Conservation (phyloP, 2,797 vertebrate genomes). For the Chrysocyon brachyurus region DNA sequence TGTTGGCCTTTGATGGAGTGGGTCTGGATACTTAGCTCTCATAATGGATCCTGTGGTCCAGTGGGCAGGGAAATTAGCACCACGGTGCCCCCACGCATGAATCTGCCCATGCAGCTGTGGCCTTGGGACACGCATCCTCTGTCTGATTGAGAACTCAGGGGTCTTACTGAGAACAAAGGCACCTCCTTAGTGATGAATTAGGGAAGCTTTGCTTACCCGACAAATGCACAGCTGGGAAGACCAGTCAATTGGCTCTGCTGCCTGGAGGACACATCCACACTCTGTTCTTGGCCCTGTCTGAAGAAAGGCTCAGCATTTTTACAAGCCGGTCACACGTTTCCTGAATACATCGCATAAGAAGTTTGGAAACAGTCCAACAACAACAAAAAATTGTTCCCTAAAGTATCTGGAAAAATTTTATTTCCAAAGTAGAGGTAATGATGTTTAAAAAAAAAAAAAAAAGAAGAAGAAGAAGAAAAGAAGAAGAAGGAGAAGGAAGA, state of each 20-base stretch:
- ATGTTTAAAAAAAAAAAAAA: background rate
- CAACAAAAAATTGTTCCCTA: background rate
- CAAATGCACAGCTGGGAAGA: background rate
- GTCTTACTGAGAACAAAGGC: background rate
- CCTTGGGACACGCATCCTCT: background rate
- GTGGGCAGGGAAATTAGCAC: background rate
- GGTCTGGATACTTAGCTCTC: background rate
- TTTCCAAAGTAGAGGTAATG: background rate
- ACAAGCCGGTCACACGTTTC: too few species aligned
- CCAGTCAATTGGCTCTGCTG: rapidly evolving
- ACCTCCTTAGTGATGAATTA: background rate
- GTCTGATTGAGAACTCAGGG: background rate
- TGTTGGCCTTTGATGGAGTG: background rate
- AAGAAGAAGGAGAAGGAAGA: background rate
- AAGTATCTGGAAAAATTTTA: background rate
- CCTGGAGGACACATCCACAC: too few species aligned
- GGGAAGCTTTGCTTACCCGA: background rate
- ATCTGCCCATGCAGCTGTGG: background rate
- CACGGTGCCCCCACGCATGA: background rate
- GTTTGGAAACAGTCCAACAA: background rate
- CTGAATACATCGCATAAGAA: background rate
- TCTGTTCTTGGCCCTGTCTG: background rate
- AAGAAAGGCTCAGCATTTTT: background rate
- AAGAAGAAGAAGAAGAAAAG: too few species aligned
- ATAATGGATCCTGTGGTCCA: background rate